Evolutionary conservation across 2,888 invertebrate genomes (phyloP).

Genomic region (Lasius platythorax): DNA sequence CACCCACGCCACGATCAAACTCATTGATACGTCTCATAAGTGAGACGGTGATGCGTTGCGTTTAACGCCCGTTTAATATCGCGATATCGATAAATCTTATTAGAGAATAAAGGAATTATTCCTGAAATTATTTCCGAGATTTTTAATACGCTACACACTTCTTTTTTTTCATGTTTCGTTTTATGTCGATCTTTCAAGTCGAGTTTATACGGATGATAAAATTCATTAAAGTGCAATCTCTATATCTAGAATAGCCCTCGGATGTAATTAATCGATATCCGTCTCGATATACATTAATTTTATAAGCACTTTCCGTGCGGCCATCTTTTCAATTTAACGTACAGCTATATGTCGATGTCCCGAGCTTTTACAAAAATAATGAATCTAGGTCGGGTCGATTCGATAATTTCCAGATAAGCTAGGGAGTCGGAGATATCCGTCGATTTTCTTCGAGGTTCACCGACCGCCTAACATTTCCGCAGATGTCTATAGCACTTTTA

Average conservation of each 20-base stretch:
- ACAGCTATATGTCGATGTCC: neutral
- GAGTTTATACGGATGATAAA: neutral
- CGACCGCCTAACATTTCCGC: slow-evolving; percentile 38
- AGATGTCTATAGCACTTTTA: slow-evolving; percentile 2
- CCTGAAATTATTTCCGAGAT: neutral
- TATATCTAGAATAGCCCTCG: neutral
- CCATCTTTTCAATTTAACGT: slow-evolving; percentile 20
- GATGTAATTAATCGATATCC: slow-evolving; percentile 9
- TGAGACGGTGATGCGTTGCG: slow-evolving; percentile 32
- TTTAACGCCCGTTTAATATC: slow-evolving; percentile 27
- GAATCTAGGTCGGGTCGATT: slow-evolving; percentile 22
- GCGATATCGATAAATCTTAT: neutral
- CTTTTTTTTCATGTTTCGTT: neutral
- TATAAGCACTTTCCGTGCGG: neutral
- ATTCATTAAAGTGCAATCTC: neutral
- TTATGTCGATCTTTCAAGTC: neutral
- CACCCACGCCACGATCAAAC: slow-evolving; percentile 11
- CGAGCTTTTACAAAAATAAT: slow-evolving; percentile 31
- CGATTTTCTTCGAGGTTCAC: slow-evolving; percentile 24
- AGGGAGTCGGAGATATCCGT: slow-evolving; percentile 21
- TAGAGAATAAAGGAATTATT: neutral
- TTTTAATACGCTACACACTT: neutral
- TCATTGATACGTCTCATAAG: slow-evolving; percentile 56
- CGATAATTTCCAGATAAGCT: slow-evolving; percentile 24
- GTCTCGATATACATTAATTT: slow-evolving; percentile 4